Percentiles rank a stretch among this genome's conserved stretches.
Conservation (phyloP, 2,113 vertebrate species). For the Phalacrocorax carbo region DNA sequence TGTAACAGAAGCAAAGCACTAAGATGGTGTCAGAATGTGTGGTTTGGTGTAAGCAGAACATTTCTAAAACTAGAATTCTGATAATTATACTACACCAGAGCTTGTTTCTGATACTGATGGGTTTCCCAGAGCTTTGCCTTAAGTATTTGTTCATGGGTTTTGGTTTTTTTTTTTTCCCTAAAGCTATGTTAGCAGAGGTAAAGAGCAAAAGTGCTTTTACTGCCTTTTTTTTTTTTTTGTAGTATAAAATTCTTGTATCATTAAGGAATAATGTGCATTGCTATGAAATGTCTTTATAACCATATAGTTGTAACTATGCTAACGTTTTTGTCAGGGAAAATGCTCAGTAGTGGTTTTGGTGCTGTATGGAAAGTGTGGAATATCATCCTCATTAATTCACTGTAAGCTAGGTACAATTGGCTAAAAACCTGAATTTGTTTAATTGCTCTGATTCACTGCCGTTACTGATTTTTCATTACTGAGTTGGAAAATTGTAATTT, state of each 20-base stretch:
- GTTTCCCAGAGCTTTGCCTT: neutral
- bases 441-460: neutral
- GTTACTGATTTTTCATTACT: neutral
- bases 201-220: neutral
- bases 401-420: neutral
- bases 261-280: neutral
- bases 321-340: neutral
- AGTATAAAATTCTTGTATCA: neutral
- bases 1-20: accelerated
- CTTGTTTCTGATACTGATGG: neutral
- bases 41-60: neutral
- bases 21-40: neutral
- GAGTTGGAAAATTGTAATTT: neutral
- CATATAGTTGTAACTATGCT: neutral
- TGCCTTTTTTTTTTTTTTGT: neutral
- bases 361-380: neutral
- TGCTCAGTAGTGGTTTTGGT: neutral
- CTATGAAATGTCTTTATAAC: neutral
- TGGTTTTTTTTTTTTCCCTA: neutral
- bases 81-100: neutral
- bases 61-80: neutral
- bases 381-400: neutral
- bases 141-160: neutral
- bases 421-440: neutral
- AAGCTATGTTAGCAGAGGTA: neutral